A percentile compares a stretch with the other conserved stretches of the same genome.
phyloP scores from a whole-genome alignment of 2,888 invertebrate species.

The Trichopoda pennipes region DNA sequence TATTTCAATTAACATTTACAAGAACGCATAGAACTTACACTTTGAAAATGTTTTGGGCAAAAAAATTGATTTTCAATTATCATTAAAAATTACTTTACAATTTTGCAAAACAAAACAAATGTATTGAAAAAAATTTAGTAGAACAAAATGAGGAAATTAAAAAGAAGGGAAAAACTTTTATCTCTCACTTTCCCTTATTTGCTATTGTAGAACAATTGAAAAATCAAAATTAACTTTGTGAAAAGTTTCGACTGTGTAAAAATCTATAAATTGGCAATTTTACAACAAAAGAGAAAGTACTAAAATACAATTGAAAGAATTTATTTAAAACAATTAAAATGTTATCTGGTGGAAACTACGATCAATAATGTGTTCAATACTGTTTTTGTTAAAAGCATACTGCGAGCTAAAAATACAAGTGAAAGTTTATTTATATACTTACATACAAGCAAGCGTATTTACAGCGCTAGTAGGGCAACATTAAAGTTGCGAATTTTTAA shows the following conservation, averaged over 20 bases:
- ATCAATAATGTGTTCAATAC: not conserved
- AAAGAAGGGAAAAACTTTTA: constrained; percentile 43
- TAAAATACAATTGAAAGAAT: constrained; percentile 43
- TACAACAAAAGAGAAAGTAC: not conserved
- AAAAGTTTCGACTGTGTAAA: constrained; percentile 17
- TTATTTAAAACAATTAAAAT: constrained; percentile 67
- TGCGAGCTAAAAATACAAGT: constrained; percentile 31
- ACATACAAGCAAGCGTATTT: too few relatives aligned
- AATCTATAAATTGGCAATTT: constrained; percentile 37
- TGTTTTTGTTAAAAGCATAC: not conserved
- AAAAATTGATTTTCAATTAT: constrained; percentile 69
- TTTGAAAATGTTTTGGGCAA: constrained; percentile 60
- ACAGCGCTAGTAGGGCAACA: too few relatives aligned
- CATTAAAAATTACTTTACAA: constrained; percentile 66
- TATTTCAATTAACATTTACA: constrained; percentile 62
- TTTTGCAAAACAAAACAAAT: constrained; percentile 14
- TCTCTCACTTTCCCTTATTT: constrained; percentile 55
- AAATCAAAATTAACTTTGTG: constrained; percentile 61
- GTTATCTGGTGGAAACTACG: constrained; percentile 39
- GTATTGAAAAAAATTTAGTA: not conserved
- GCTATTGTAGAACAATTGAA: constrained; percentile 48
- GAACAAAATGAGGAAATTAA: constrained; percentile 8
- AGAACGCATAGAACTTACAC: constrained; percentile 32
- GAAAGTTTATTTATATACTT: constrained; percentile 32
- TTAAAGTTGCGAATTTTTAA: too few relatives aligned